Percentiles rank a stretch among this genome's conserved stretches.
Evolutionary conservation across 2,113 vertebrate genomes (phyloP).

Genomic region (Cariama cristata): DNA sequence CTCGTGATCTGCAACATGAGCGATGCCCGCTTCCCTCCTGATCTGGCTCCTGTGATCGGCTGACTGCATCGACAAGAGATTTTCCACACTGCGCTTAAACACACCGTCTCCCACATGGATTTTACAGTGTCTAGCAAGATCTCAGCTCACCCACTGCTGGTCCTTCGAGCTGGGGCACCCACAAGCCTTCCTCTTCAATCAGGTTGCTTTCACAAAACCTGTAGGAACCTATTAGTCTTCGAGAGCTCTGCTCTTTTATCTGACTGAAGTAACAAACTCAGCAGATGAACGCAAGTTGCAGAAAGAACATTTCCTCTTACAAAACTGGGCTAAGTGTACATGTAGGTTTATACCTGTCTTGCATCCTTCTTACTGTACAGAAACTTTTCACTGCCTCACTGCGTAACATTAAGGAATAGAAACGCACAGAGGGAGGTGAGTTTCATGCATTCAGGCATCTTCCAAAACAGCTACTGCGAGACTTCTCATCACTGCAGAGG

Average conservation of each 20-base stretch:
- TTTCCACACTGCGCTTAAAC: neutral
- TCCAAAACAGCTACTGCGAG: neutral
- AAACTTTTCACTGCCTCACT: neutral
- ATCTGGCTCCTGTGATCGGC: neutral
- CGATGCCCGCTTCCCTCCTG: neutral
- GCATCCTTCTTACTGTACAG: neutral
- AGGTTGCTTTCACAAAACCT: neutral
- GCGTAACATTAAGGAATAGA: neutral
- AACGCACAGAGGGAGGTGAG: neutral
- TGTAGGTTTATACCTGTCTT: neutral
- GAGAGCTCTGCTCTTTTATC: neutral
- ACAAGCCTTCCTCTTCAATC: neutral
- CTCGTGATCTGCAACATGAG: neutral
- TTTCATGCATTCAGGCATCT: neutral
- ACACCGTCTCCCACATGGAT: neutral
- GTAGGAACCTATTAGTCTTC: neutral
- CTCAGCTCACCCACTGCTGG: neutral
- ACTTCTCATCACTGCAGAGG: neutral
- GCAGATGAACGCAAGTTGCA: neutral
- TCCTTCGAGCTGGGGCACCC: neutral
- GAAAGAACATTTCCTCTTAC: neutral
- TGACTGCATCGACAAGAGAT: neutral
- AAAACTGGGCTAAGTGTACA: neutral
- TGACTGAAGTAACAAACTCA: neutral
- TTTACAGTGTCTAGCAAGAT: neutral